Evolutionary conservation across 2,888 invertebrate species (phyloP).

Genomic region (Thereva unica): DNA sequence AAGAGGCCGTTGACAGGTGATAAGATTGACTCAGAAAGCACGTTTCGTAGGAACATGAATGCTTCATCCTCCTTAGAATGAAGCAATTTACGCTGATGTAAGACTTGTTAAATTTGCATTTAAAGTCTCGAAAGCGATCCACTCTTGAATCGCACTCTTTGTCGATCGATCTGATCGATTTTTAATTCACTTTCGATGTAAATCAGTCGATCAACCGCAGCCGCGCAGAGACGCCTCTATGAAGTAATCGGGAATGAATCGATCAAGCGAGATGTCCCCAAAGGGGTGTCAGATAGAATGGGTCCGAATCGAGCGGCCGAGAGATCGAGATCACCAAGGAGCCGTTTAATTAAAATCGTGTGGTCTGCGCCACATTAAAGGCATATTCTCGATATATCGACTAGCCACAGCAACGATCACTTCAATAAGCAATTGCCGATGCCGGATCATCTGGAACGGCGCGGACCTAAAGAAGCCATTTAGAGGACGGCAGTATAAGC

Average conservation of each 20-base stretch:
- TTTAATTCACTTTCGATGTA: conserved; percentile 41
- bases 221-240: conserved; percentile 10
- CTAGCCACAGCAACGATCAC: neutral
- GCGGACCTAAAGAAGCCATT: conserved; percentile 13
- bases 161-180: neutral
- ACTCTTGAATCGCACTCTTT: neutral
- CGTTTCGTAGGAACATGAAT: conserved; percentile 15
- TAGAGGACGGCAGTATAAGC: neutral
- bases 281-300: conserved; percentile 21
- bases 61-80: neutral
- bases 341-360: conserved; percentile 35
- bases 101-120: neutral
- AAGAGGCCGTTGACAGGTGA: neutral
- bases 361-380: conserved; percentile 21
- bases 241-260: conserved; percentile 21
- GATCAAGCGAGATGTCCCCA: conserved; percentile 12
- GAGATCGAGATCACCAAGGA: conserved; percentile 8
- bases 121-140: conserved; percentile 1
- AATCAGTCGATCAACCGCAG: conserved; percentile 14
- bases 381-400: neutral
- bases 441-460: conserved; percentile 6
- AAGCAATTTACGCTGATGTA: neutral
- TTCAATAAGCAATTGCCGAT: conserved; percentile 1
- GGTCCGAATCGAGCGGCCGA: neutral
- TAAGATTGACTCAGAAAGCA: conserved; percentile 3